These are phyloP conservation scores for Tachina grossa DNA, from an alignment of 2,888 invertebrate genomes.

Conservation along the genomic window DNA sequence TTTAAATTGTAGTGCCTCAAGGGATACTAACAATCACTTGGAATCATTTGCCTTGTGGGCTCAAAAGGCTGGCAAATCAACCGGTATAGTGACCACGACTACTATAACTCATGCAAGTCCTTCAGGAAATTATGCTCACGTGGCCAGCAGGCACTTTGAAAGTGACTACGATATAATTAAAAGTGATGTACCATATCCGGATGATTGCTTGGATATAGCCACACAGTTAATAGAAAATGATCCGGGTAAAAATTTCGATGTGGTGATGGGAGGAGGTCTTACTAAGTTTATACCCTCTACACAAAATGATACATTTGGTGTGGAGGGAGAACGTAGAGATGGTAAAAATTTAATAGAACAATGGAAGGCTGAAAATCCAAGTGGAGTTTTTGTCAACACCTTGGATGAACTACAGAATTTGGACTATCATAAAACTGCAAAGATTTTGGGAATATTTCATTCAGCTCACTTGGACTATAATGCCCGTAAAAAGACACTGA, in stretches of 20 bases:
- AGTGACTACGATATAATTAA: slow-evolving; percentile 84
- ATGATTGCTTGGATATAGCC: slow-evolving; percentile 88
- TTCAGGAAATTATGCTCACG: slow-evolving; percentile 86
- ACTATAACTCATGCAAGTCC: slow-evolving; percentile 92
- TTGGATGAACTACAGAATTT: slow-evolving; percentile 84
- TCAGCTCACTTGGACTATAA: slow-evolving; percentile 85
- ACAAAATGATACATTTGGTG: slow-evolving; percentile 82
- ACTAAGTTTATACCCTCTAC: slow-evolving; percentile 85
- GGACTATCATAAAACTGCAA: slow-evolving; percentile 83
- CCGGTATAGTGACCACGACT: slow-evolving; percentile 90
- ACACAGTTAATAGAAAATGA: slow-evolving; percentile 87
- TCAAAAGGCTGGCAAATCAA: slow-evolving; percentile 85
- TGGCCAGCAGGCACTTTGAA: slow-evolving; percentile 89
- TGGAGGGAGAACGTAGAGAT: slow-evolving; percentile 85
- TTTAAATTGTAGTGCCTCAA: slow-evolving; percentile 86
- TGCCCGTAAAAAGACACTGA: slow-evolving; percentile 80
- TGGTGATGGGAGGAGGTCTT: slow-evolving; percentile 90
- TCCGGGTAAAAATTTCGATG: slow-evolving; percentile 88
- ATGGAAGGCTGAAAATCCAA: slow-evolving; percentile 85
- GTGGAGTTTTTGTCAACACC: slow-evolving; percentile 85
- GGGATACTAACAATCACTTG: slow-evolving; percentile 85
- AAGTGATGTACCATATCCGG: slow-evolving; percentile 50
- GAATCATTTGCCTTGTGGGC: slow-evolving; percentile 88
- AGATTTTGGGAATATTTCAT: slow-evolving; percentile 84
- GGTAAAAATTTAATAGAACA: slow-evolving; percentile 86